Evolutionary conservation across 2,797 vertebrate species (phyloP), one percentile per base, ranked within the genome.

Genomic region (Onychomys leucogaster): DNA sequence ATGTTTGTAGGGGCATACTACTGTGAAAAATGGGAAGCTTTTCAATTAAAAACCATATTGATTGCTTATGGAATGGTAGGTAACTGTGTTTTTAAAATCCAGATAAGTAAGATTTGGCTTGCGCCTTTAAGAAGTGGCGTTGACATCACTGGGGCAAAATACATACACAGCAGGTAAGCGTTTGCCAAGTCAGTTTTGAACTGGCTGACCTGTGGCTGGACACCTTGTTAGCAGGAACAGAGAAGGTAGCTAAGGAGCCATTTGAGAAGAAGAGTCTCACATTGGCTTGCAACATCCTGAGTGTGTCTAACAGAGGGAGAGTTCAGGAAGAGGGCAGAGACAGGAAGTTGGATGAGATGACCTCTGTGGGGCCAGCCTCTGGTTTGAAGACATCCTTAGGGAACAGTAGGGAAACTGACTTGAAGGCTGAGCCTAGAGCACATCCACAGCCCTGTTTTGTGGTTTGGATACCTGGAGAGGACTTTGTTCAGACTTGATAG

Each of bases 211-310:
- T 0, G 14, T 5, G n/a, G 23, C 0, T 19, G 1, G 25, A 5
- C 16, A 27, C 29, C 17, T 14, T 59, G 29, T 52, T 27, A 37
- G n/a, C 14, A 43, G 67, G 25, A 43, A 34, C 4, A 7, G 41
- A 25, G 32, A 16, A 52, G 46, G 43, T 23, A 59, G 14, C 25
- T 69, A 12, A 65, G 67, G n/a, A 13, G 59, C 61, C 63, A 61
- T 21, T 49, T 49, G 73, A 61, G n/a, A 23, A 37, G 12, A 69
- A 52, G 29, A 4, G 3, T 32, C 11, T 16, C 1, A 1, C 8
- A 1, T 0, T 27, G 21, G 73, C 32, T 27, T 5, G 0, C 4
- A 41, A 2, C 0, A 0, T 17, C 17, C 46, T 25, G 9, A 17
- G 6, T 3, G 0, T 21, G 4, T 16, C 5, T 21, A 12, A 19